Evolutionary conservation across 2,888 invertebrate genomes (phyloP), one percentile per base, ranked within the genome.

Genomic region (Punctoribates punctum): DNA sequence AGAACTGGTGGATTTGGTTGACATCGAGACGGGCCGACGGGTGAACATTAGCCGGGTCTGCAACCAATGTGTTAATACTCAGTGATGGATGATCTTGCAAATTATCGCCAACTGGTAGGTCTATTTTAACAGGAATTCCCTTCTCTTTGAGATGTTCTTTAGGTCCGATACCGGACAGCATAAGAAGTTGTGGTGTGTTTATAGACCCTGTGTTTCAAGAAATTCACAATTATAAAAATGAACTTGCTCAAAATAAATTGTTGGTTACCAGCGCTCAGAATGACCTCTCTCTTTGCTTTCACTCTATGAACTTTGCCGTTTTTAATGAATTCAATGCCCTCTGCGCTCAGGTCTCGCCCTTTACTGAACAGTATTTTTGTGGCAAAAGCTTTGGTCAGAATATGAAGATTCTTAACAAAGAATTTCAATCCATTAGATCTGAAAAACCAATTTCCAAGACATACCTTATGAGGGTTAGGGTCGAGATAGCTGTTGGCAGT

Each of bases 111-210:
- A 65, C 62, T 5, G 62, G 62, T 17, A 65, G 34, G 34, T 65
- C 62, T 29, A 29, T 15, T 15, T 34, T 29, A 8, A 65, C 62
- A 4, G 62, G 62, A 15, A 65, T 65, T 5, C 25, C 17, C 29
- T 34, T 6, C 0, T 11, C 34, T 15, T 65, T 34, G 15, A 65
- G 25, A 11, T 65, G 62, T 15, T 65, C 34, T 65, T 34, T 65
- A 5, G 34, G 62, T 17, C 62, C 62, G 62, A 65, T 65, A 1
- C 62, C 62, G 4, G 62, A 65, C 17, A 65, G 62, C 62, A 65
- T 65, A 3, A 65, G n/a, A 4, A 65, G 62, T 65, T 65, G 62
- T 1, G 62, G 62, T 65, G 62, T 17, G 29, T 65, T 65, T 15
- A 65, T 17, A 5, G 62, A 34, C 2, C 62, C 62, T 65, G 3